These are phyloP conservation scores for Atta cephalotes DNA, from an alignment of 1,140 invertebrate genomes.

Conservation along the genomic window DNA sequence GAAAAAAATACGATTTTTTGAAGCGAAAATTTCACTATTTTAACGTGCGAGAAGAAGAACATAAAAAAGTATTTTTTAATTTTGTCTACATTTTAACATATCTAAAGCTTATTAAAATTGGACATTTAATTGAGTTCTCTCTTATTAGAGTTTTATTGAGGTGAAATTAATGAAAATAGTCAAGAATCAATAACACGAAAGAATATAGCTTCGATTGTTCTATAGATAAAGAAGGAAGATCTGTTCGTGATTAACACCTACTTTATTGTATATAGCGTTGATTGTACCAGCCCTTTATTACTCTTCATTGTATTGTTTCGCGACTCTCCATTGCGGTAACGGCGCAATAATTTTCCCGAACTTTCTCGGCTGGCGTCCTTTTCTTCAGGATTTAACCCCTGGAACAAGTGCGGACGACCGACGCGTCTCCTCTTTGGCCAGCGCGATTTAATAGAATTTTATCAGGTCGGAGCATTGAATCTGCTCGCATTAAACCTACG, in stretches of 20 bases:
- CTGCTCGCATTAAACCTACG: conserved; percentile 27
- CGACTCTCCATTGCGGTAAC: conserved; percentile 17
- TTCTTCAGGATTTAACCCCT: conserved; percentile 42
- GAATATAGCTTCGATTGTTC: not conserved
- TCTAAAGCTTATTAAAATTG: no score
- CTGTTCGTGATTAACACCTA: conserved; percentile 10
- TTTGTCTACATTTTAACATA: no score
- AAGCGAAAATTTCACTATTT: no score
- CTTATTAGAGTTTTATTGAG: not conserved
- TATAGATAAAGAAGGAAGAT: not conserved
- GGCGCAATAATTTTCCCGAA: conserved; percentile 37
- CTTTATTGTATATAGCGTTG: conserved; percentile 3
- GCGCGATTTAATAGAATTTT: conserved; percentile 60
- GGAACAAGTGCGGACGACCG: not conserved
- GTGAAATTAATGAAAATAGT: not conserved
- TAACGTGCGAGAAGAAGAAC: no score
- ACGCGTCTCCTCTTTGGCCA: not conserved
- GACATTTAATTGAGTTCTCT: no score
- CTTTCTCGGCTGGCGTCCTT: conserved; percentile 18
- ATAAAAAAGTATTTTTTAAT: no score
- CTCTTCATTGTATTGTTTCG: conserved; percentile 40
- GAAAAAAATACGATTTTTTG: no score
- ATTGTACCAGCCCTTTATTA: conserved; percentile 16
- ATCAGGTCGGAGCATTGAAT: conserved; percentile 37
- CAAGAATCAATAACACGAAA: not conserved